Evolutionary conservation across 2,113 vertebrate genomes (phyloP).

Genomic region (Cinclus mexicanus): DNA sequence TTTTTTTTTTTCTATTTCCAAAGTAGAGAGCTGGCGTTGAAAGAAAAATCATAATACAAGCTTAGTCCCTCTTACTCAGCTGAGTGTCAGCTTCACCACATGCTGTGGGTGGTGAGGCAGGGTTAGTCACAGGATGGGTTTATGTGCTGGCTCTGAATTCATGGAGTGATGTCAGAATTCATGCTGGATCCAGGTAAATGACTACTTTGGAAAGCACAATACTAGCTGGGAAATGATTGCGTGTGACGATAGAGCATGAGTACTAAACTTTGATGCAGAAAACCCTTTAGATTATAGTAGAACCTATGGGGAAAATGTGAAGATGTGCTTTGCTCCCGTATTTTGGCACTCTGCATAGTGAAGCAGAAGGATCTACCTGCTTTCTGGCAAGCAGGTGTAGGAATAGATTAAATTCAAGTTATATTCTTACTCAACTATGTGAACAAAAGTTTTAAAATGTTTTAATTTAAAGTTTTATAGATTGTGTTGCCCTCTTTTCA

Average conservation of each 20-base stretch:
- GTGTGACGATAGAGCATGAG: neutral
- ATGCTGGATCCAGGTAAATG: neutral
- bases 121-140: neutral
- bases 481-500: neutral
- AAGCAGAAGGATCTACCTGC: neutral
- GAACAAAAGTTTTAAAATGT: neutral
- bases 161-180: neutral
- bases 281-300: neutral
- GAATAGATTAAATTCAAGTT: neutral
- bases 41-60: neutral
- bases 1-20: neutral
- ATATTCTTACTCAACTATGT: neutral
- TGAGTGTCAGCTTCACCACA: accelerated
- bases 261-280: neutral
- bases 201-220: neutral
- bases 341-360: neutral
- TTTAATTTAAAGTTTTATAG: neutral
- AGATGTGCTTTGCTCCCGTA: neutral
- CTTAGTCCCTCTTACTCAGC: neutral
- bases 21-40: neutral
- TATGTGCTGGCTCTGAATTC: neutral
- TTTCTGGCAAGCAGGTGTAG: neutral
- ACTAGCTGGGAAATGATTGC: neutral
- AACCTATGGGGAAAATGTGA: neutral
- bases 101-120: neutral